Evolutionary conservation across 92 coral and sea anemone genomes (phyloP).

Genomic region (Actinernus sp.): DNA sequence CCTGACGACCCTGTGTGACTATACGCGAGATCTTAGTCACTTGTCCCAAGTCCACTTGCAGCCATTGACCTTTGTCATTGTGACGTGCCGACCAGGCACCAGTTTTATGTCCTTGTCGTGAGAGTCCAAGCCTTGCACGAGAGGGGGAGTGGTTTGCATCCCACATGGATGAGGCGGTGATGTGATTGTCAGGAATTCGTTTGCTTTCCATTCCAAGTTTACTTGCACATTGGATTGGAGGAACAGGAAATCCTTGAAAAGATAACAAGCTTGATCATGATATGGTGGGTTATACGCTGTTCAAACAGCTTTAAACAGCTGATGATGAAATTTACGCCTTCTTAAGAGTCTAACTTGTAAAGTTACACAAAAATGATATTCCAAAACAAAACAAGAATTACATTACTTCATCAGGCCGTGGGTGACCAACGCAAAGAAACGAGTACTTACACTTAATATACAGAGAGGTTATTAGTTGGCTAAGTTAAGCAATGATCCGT

Average conservation of each 20-base stretch:
- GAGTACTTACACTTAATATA: too few relatives aligned
- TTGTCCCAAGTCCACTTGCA: slow-evolving; percentile 11
- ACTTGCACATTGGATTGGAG: not conserved
- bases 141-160: slow-evolving; percentile 1
- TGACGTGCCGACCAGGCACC: slow-evolving; percentile 5
- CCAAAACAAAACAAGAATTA: too few relatives aligned
- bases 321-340: too few relatives aligned
- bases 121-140: slow-evolving; percentile 9
- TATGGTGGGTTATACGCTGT: too few relatives aligned
- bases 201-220: slow-evolving; percentile 15
- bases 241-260: slow-evolving; percentile 5
- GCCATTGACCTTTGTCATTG: slow-evolving; percentile 16
- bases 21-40: slow-evolving; percentile 12
- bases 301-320: too few relatives aligned
- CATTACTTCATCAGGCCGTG: too few relatives aligned
- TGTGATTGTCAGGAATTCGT: slow-evolving; percentile 3
- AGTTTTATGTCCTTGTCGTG: not conserved
- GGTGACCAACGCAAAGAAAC: too few relatives aligned
- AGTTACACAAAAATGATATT: too few relatives aligned
- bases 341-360: too few relatives aligned
- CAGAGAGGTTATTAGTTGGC: too few relatives aligned
- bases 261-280: not conserved
- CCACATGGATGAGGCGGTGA: slow-evolving; percentile 18
- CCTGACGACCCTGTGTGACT: slow-evolving; percentile 26
- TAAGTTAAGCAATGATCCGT: too few relatives aligned